Conservation (phyloP, 2,797 vertebrate species). For the Periophthalmus magnuspinnatus region DNA sequence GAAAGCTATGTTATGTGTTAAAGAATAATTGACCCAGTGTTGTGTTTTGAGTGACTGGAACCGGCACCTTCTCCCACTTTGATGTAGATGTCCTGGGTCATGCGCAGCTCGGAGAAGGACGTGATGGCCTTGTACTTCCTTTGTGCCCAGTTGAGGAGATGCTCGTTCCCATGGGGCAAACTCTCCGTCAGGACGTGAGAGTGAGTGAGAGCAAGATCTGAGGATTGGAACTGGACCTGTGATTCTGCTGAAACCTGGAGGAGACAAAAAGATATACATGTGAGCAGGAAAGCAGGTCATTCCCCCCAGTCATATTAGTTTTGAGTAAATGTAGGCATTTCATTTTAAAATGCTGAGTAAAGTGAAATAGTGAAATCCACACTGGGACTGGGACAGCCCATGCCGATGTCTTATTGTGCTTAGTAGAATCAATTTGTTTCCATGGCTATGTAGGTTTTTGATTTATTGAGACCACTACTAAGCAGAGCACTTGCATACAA, state of each 20-base stretch:
- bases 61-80: constrained; percentile 93
- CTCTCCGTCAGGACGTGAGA: constrained; percentile 74
- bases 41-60: constrained; percentile 48
- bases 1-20: constrained; percentile 33
- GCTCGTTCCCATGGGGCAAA: constrained; percentile 88
- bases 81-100: constrained; percentile 91
- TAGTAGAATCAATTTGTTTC: too few species aligned
- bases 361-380: too few species aligned
- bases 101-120: constrained; percentile 95
- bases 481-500: too few species aligned
- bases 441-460: too few species aligned
- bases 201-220: constrained; percentile 82
- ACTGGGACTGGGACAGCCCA: too few species aligned
- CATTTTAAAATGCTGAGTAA: too few species aligned
- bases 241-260: constrained; percentile 87
- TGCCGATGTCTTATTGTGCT: too few species aligned
- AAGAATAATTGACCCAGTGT: constrained; percentile 24
- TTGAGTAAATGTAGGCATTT: neutral
- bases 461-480: too few species aligned
- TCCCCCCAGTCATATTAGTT: neutral
- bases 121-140: constrained; percentile 89
- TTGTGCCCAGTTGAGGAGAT: constrained; percentile 89
- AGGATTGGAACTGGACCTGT: constrained; percentile 79
- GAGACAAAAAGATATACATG: neutral
- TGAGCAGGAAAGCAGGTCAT: neutral